Base-by-base conservation (phyloP, 2,113 vertebrate genomes). In the Nerophis lumbriciformis region DNA sequence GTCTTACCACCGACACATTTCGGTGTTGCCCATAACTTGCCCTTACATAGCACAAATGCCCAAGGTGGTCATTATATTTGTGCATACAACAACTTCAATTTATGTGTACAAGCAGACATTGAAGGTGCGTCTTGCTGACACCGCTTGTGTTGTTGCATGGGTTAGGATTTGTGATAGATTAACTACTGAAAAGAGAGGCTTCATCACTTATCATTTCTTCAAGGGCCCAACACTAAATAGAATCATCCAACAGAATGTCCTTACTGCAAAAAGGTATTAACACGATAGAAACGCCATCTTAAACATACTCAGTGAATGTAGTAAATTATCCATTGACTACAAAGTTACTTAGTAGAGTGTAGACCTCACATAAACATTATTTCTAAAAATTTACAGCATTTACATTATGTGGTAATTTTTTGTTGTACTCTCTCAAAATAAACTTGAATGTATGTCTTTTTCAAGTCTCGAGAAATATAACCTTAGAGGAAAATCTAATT, bases 1-100 rank as follows among this genome's bases (percentile, higher is more conserved):
- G 66, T 68, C 53, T 68, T 48, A 45, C 80, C 74, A 78, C 76
- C 71, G 63, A 72, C 75, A 73, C 66, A 73, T 69, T 69, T 65
- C 66, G 63, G 71, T 68, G 62, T 55, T 0, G 75, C 59, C 70
- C 28, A 28, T 28, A 28, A 28, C 56, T 77, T 70, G 63, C 56
- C 12, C 72, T 56, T 19, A 28, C 28, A 28, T 28, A 28, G 68
- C 74, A 51, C 71, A 71, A 78, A 81, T 78, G 79, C 15, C 1
- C 58, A 67, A 65, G 75, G 63, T 76, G 71, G 73, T 65, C 67
- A 73, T 37, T 78, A 80, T 77, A 78, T 52, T 61, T 2, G 45
- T 38, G n/a, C 50, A 73, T 19, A 57, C 16, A 19, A 57, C n/a
- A 21, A 57, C 15, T 57, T 57, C 39, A 16, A 21, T 57, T 28